Percentiles rank a stretch among this genome's conserved stretches.
These are phyloP conservation scores for Greenwoodochromis staneri DNA, from an alignment of 2,113 vertebrate genomes.

Conservation along the genomic window DNA sequence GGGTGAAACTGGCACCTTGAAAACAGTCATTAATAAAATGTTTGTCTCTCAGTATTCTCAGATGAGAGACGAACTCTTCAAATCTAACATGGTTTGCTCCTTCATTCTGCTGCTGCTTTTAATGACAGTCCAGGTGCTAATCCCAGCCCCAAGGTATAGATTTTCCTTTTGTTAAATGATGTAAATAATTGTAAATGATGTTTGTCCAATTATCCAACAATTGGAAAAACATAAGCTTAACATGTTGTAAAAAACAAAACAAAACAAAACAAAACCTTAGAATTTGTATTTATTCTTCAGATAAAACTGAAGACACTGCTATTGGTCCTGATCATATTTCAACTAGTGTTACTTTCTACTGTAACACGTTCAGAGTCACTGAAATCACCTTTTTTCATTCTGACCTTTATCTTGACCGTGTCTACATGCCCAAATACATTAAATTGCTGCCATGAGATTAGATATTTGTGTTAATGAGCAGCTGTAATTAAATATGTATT, in stretches of 20 bases:
- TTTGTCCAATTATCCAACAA: neutral
- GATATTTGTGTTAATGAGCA: neutral
- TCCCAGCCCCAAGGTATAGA: conserved; percentile 73
- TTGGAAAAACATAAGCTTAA: neutral
- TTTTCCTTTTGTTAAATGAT: neutral
- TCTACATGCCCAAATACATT: neutral
- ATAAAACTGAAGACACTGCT: neutral
- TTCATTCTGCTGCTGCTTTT: conserved; percentile 87
- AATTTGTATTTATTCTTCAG: neutral
- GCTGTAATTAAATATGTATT: neutral
- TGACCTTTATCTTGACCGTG: neutral
- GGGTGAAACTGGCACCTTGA: neutral
- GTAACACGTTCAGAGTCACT: neutral
- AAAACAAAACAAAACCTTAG: neutral
- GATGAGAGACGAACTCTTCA: conserved; percentile 94
- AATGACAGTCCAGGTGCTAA: conserved; percentile 81
- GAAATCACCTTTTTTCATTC: neutral
- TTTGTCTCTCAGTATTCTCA: conserved; percentile 79
- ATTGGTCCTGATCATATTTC: neutral
- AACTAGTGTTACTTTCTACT: neutral
- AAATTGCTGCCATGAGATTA: neutral
- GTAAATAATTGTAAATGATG: neutral
- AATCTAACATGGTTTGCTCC: conserved; percentile 89
- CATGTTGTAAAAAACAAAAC: neutral
- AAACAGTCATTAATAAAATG: neutral